phyloP scores from a whole-genome alignment of 2,113 vertebrate genomes.

The Tringa solitaria region DNA sequence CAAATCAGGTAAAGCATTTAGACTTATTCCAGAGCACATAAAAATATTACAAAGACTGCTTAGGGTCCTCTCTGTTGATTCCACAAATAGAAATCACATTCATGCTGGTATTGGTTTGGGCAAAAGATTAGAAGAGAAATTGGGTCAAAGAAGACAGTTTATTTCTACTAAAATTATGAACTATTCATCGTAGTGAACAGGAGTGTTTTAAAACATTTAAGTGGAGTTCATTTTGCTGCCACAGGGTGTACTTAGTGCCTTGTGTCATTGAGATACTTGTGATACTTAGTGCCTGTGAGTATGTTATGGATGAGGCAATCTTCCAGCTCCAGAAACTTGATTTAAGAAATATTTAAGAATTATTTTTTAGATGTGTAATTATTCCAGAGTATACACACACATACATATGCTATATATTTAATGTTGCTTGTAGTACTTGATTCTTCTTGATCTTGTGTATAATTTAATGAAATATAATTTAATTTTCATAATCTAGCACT shows the following conservation, averaged over 20 bases:
- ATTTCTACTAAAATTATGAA: neutral
- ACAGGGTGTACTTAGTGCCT: neutral
- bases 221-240: neutral
- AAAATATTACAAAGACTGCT: neutral
- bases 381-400: neutral
- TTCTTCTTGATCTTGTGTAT: neutral
- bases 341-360: neutral
- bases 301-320: neutral
- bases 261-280: neutral
- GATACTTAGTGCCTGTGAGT: neutral
- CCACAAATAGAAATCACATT: neutral
- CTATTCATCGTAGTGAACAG: neutral
- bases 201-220: neutral
- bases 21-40: neutral
- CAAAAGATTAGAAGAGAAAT: neutral
- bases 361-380: neutral
- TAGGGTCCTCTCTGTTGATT: neutral
- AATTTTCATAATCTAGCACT: neutral
- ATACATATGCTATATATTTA: neutral
- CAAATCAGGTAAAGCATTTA: constrained; percentile 37
- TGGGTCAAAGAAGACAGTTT: neutral
- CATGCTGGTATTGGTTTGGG: neutral
- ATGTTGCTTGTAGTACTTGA: neutral
- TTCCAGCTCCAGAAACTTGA: neutral
- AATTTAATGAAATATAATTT: neutral